phyloP scores from a whole-genome alignment of 1,140 invertebrate genomes.

The Danaus plexippus region DNA sequence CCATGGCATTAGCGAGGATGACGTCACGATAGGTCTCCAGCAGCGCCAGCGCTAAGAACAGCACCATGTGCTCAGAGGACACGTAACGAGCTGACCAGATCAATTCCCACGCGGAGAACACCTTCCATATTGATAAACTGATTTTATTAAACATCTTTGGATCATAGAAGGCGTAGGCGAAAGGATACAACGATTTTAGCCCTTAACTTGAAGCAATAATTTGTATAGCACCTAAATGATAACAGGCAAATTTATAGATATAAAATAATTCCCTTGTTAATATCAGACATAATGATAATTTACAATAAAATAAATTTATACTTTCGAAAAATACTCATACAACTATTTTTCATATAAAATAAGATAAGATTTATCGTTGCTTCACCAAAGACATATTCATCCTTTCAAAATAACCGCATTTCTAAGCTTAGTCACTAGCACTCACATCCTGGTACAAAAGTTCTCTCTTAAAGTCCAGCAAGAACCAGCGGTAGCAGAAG shows the following conservation, averaged over 20 bases:
- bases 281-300: no score
- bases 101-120: conserved; percentile 94
- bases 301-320: no score
- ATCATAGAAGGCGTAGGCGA: background rate
- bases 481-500: conserved; percentile 96
- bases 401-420: no score
- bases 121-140: conserved; percentile 39
- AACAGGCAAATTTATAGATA: no score
- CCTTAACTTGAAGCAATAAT: no score
- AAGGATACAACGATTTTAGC: no score
- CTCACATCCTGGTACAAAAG: conserved; percentile 90
- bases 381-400: no score
- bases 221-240: no score
- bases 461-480: conserved; percentile 84
- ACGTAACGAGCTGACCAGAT: conserved; percentile 95
- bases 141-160: background rate
- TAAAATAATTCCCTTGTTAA: no score
- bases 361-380: no score
- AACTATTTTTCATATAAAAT: no score
- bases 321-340: no score
- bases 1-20: conserved; percentile 95
- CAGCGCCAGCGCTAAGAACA: conserved; percentile 93
- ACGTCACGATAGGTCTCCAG: conserved; percentile 95
- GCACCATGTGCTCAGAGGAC: conserved; percentile 89
- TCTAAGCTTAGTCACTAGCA: background rate